Evolutionary conservation across 2,888 invertebrate species (phyloP).

Genomic region (Drosophila merina): DNA sequence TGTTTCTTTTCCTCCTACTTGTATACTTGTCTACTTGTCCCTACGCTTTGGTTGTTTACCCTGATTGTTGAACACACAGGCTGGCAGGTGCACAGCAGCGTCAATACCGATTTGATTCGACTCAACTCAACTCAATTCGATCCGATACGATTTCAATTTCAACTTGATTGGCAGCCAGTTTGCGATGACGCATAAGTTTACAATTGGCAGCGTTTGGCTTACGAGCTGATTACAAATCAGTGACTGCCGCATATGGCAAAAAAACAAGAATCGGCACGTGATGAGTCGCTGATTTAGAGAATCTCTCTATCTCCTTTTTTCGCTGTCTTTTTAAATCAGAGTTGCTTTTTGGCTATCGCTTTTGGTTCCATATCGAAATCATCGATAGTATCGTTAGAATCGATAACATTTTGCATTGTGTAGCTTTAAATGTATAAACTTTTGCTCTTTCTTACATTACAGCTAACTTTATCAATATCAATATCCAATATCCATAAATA

Average conservation of each 20-base stretch:
- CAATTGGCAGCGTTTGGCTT: constrained; percentile 47
- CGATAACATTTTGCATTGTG: constrained; percentile 18
- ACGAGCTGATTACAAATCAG: constrained; percentile 30
- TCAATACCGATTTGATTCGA: constrained; percentile 44
- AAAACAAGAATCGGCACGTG: constrained; percentile 8
- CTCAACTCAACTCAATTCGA: constrained; percentile 5
- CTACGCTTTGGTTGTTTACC: constrained; percentile 60
- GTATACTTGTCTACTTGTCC: neutral
- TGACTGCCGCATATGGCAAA: constrained; percentile 19
- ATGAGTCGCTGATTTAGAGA: constrained; percentile 21
- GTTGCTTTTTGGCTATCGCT: constrained; percentile 24
- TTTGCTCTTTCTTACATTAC: constrained; percentile 36
- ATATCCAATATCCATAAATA: constrained; percentile 9
- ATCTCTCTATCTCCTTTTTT: constrained; percentile 2
- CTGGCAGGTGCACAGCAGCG: constrained; percentile 58
- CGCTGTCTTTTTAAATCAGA: constrained; percentile 2
- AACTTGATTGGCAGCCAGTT: constrained; percentile 68
- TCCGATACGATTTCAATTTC: constrained; percentile 45
- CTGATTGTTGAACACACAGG: constrained; percentile 51
- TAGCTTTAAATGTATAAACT: constrained; percentile 26
- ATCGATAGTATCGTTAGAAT: constrained; percentile 26
- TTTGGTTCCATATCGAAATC: constrained; percentile 18
- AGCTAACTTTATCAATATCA: constrained; percentile 33
- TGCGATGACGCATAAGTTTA: constrained; percentile 47
- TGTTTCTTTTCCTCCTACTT: neutral